These are phyloP conservation scores for Pluvialis apricaria DNA, from an alignment of 2,113 vertebrate species.

Conservation along the genomic window DNA sequence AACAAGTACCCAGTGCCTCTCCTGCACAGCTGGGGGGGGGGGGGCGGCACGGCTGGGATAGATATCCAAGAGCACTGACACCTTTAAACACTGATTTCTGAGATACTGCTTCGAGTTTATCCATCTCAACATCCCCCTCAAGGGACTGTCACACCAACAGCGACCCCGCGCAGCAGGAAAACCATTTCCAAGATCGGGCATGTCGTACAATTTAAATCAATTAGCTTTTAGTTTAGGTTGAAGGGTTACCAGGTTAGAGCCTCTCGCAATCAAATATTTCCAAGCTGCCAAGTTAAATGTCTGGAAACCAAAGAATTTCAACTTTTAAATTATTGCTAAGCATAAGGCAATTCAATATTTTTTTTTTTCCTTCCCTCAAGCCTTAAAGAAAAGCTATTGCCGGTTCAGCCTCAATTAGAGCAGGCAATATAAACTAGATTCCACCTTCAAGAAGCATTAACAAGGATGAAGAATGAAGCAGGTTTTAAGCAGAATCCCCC, in stretches of 20 bases:
- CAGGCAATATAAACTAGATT: too few species aligned
- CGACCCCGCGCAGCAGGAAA: background rate
- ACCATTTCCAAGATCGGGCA: background rate
- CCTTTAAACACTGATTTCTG: background rate
- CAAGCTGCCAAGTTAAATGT: background rate
- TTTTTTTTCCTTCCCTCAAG: background rate
- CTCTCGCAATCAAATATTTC: background rate
- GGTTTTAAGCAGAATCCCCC: rapidly evolving
- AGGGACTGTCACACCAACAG: background rate
- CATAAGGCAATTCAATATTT: background rate
- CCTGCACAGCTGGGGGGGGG: background rate
- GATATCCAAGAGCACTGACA: rapidly evolving
- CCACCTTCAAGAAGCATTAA: background rate
- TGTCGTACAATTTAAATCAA: background rate
- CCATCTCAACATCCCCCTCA: background rate
- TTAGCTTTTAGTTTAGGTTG: background rate
- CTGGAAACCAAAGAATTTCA: background rate
- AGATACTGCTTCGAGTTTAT: background rate
- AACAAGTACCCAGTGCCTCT: background rate
- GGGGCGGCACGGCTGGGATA: rapidly evolving
- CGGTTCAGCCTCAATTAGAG: background rate
- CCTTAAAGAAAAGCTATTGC: background rate
- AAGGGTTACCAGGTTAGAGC: background rate
- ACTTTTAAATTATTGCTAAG: background rate
- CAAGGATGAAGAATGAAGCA: background rate